phyloP scores from a whole-genome alignment of 2,113 vertebrate genomes.

The Caranx melampygus region DNA sequence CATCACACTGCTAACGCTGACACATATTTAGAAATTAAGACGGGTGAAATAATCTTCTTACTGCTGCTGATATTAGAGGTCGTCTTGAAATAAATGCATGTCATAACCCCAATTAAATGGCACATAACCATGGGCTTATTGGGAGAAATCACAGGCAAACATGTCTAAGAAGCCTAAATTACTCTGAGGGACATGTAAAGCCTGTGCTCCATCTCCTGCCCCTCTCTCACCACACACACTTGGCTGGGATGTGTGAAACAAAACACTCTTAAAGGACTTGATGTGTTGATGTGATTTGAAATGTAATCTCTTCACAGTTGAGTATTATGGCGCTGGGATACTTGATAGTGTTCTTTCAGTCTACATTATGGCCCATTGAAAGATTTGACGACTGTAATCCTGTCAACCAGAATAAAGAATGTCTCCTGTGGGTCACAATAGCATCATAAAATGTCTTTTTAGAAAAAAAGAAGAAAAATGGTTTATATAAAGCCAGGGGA shows the following conservation, averaged over 20 bases:
- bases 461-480: slow-evolving; percentile 15
- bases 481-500: slow-evolving; percentile 11
- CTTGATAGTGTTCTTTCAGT: slow-evolving; percentile 32
- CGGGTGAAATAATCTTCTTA: slow-evolving; percentile 73
- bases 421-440: slow-evolving; percentile 25
- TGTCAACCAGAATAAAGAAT: slow-evolving; percentile 44
- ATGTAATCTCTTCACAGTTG: slow-evolving; percentile 66
- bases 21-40: slow-evolving; percentile 70
- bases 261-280: slow-evolving; percentile 35
- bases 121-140: slow-evolving; percentile 4
- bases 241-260: slow-evolving; percentile 44
- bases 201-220: neutral
- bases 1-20: slow-evolving; percentile 45
- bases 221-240: slow-evolving; percentile 1
- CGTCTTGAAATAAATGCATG: slow-evolving; percentile 61
- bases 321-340: neutral
- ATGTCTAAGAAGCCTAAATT: slow-evolving; percentile 20
- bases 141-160: slow-evolving; percentile 7
- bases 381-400: slow-evolving; percentile 64
- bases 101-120: slow-evolving; percentile 70
- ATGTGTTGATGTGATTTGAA: slow-evolving; percentile 60
- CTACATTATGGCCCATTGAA: slow-evolving; percentile 1
- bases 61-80: slow-evolving; percentile 50
- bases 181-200: neutral
- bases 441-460: slow-evolving; percentile 35